phyloP scores from a whole-genome alignment of 2,888 invertebrate genomes.

The Ariolimax columbianus region DNA sequence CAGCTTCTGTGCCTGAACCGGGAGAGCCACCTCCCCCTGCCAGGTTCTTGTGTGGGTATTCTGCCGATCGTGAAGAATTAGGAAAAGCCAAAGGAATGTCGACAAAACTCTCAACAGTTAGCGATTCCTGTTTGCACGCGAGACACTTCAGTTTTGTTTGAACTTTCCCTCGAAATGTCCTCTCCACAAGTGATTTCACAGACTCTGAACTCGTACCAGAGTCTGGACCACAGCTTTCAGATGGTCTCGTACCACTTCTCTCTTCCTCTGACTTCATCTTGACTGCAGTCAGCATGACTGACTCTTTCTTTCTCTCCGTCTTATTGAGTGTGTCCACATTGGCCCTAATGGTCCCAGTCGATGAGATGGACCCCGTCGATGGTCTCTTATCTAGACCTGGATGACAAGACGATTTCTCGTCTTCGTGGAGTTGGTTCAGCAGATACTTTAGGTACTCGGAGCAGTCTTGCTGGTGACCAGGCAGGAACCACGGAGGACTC shows the following conservation, averaged over 20 bases:
- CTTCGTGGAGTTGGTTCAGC: slow-evolving; percentile 87
- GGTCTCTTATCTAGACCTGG: background rate
- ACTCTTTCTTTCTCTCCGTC: slow-evolving; percentile 15
- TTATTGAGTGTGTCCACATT: slow-evolving; percentile 10
- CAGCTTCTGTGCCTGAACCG: background rate
- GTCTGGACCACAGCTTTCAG: background rate
- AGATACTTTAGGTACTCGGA: slow-evolving; percentile 84
- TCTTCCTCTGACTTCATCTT: slow-evolving; percentile 48
- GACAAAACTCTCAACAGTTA: slow-evolving; percentile 87
- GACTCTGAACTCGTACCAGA: background rate
- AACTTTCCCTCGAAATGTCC: slow-evolving; percentile 87
- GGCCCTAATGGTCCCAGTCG: slow-evolving; percentile 6
- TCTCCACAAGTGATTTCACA: slow-evolving; percentile 82
- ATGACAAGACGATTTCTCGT: slow-evolving; percentile 79
- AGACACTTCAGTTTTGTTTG: slow-evolving; percentile 87
- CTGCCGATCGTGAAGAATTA: slow-evolving; percentile 58
- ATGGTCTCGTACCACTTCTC: background rate
- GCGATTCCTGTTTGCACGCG: slow-evolving; percentile 86
- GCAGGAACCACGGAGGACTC: slow-evolving; percentile 87
- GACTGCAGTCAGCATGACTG: slow-evolving; percentile 25
- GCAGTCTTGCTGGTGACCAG: slow-evolving; percentile 91
- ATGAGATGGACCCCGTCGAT: background rate
- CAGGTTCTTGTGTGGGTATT: slow-evolving; percentile 44
- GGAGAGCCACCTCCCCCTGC: slow-evolving; percentile 49
- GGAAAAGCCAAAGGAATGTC: slow-evolving; percentile 83